A percentile compares a stretch with the other conserved stretches of the same genome.
Evolutionary conservation across 2,113 vertebrate species (phyloP).

Genomic region (Prietella phreatophila): DNA sequence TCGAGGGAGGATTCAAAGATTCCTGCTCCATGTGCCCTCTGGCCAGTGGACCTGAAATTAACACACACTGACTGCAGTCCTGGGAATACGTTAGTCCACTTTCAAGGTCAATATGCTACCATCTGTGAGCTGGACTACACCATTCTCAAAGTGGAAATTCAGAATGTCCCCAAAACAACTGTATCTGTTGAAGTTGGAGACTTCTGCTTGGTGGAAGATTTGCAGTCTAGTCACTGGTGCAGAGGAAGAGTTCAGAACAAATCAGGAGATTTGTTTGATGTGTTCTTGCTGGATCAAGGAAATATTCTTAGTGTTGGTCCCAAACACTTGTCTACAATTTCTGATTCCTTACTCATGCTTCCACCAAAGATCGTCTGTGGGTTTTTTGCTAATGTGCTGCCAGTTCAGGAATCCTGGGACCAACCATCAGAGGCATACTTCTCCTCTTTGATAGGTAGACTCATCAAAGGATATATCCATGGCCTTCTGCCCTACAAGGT

Average conservation of each 20-base stretch:
- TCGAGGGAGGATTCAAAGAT: constrained; percentile 62
- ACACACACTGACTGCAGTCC: constrained; percentile 77
- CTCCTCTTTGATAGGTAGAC: constrained; percentile 73
- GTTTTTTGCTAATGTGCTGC: constrained; percentile 84
- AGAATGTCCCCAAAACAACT: constrained; percentile 74
- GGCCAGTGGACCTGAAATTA: constrained; percentile 79
- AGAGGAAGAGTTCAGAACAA: constrained; percentile 83
- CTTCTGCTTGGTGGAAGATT: constrained; percentile 85
- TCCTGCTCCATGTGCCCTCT: constrained; percentile 55
- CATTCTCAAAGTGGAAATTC: constrained; percentile 83
- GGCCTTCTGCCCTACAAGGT: constrained; percentile 76
- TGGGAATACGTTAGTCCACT: constrained; percentile 78
- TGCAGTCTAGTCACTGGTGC: constrained; percentile 76
- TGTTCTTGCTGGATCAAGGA: constrained; percentile 84
- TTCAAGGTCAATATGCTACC: constrained; percentile 76
- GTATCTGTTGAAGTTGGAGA: constrained; percentile 68
- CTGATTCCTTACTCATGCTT: constrained; percentile 77
- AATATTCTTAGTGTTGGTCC: constrained; percentile 71
- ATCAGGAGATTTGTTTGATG: constrained; percentile 65
- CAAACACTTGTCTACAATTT: constrained; percentile 72
- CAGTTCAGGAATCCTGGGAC: constrained; percentile 72
- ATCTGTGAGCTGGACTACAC: constrained; percentile 83
- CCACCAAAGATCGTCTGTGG: constrained; percentile 83
- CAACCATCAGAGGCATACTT: constrained; percentile 78
- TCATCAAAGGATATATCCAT: constrained; percentile 77